Evolutionary conservation across 1,140 invertebrate genomes (phyloP).

Genomic region (Formica exsecta): DNA sequence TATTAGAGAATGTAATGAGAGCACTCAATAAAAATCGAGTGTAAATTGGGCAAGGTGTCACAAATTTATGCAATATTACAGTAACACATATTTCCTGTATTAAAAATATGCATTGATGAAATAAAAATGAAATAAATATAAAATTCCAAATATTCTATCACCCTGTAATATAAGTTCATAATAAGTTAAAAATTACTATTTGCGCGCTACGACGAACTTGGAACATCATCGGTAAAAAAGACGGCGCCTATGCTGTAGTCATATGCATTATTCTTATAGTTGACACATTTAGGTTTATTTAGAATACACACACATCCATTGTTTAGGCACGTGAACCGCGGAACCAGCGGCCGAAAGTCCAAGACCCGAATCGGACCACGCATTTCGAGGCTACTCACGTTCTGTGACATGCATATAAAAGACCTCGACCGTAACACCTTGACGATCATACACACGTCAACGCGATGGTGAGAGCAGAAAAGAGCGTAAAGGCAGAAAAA

Average conservation of each 20-base stretch:
- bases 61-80: neutral
- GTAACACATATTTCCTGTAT: neutral
- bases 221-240: neutral
- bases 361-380: neutral
- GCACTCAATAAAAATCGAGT: neutral
- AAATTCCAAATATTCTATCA: neutral
- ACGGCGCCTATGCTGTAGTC: neutral
- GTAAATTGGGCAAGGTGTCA: neutral
- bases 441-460: slow-evolving; percentile 3
- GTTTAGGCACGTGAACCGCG: slow-evolving; percentile 3
- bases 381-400: slow-evolving; percentile 17
- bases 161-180: neutral
- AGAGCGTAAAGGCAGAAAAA: slow-evolving; percentile 33
- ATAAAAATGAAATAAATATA: neutral
- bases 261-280: neutral
- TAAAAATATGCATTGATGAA: neutral
- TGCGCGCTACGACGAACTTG: neutral
- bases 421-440: slow-evolving; percentile 29
- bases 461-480: neutral
- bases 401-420: slow-evolving; percentile 11
- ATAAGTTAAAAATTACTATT: neutral
- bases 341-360: neutral
- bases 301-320: slow-evolving; percentile 17
- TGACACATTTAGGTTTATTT: slow-evolving; percentile 24
- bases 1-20: slow-evolving; percentile 1